Evolutionary conservation across 2,797 vertebrate species (phyloP), one percentile per base, ranked within the genome.

Genomic region (Microchirus variegatus): DNA sequence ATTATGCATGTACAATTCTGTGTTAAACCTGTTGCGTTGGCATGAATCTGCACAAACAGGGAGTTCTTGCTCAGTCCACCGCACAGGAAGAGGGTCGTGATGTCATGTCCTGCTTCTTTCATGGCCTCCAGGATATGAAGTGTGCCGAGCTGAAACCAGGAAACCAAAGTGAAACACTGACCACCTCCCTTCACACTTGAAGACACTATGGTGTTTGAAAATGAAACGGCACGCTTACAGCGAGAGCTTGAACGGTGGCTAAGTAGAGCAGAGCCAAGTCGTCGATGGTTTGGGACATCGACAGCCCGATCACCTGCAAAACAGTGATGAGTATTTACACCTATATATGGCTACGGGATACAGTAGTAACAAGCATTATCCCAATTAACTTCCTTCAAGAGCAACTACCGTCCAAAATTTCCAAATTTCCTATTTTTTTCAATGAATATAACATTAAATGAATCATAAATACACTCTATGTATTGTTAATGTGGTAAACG

Each of bases 41-140:
- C 95, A 0, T 99, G 96, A 82, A 94, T 93, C 88, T 96, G 95
- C 45, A 98, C 96, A 72, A 95, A 98, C 64, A 99, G 92, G 2
- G 90, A 59, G 51, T 98, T 99, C 90, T 98, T 99, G 93, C 97
- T 98, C 78, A 98, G 89, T 5, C 97, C 97, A 1, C 97, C 97
- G 1, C 97, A 98, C 66, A 98, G 86, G 77, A 97, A 98, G 63
- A 99, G 89, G 0, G 95, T 95, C 66, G 52, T 93, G 90, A 98
- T 91, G 38, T 84, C 91, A 75, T 97, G 95, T 5, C 97, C 97
- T 22, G 94, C 93, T 59, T 90, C 83, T 76, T 90, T 89, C 96
- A 99, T 95, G 0, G 90, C 82, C 64, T 97, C 95, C 75, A 98
- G 87, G 81, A 98, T 98, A 65, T 97, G 95, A 53, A 93, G 92